Evolutionary conservation across 2,888 invertebrate genomes (phyloP), one percentile per base, ranked within the genome.

Genomic region (Limnephilus marmoratus): DNA sequence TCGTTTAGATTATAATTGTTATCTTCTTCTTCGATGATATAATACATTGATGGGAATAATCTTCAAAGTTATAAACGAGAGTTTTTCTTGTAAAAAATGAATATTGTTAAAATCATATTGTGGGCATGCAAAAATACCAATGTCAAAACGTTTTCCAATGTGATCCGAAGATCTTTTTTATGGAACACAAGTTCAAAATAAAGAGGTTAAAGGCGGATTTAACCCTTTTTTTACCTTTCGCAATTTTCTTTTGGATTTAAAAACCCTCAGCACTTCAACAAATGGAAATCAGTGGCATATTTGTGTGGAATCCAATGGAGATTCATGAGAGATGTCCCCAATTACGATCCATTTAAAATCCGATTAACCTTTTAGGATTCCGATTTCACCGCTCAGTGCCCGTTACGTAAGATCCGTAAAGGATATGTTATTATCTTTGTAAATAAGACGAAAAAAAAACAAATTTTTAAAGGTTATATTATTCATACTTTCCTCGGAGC

Each of bases 291-390:
- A 68, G n/a, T 68, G n/a, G 68, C 68, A 68, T n/a, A 68, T 68
- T 68, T 68, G 24, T 68, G 68, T 68, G 68, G 24, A 68, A n/a
- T 68, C 68, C 68, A 24, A 68, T 68, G 82, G 29, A 82, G 82
- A 82, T 34, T 82, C 45, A 45, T 41, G 45, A 15, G 29, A 86
- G 45, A 45, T 86, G 49, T 86, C 86, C 34, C 85, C 37, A 85
- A 82, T 82, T 82, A 85, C 41, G n/a, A 24, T 85, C 85, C 37
- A 34, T 85, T 85, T 37, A 85, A 85, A 85, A 34, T 24, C 85
- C 34, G 41, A 37, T 34, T 85, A 85, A 34, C 85, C 41, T 82
- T 82, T 82, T 34, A 2, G 34, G 29, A 34, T 82, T 82, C 34
- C 82, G 82, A 85, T 85, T 85, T 37, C 85, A 18, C 41, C 85